A percentile compares a stretch with the other conserved stretches of the same genome.
phyloP scores from a whole-genome alignment of 1,140 invertebrate genomes.

The Monochamus saltuarius region DNA sequence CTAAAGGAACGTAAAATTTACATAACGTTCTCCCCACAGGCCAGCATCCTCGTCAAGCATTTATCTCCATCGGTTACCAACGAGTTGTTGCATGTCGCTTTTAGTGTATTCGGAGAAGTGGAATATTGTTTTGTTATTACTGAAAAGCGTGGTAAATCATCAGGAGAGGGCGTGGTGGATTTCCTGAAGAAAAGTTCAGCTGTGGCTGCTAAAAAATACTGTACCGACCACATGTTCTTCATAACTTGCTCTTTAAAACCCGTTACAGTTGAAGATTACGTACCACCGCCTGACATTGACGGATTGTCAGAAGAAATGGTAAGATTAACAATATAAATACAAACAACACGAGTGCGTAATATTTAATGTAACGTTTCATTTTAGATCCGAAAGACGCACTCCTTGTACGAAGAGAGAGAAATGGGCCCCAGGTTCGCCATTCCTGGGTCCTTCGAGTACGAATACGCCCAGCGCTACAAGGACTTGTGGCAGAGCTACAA shows the following conservation, averaged over 20 bases:
- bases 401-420: conserved; percentile 77
- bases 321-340: no score
- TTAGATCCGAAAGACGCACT: conserved; percentile 50
- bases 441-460: conserved; percentile 84
- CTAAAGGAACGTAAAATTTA: conserved; percentile 75
- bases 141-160: conserved; percentile 89
- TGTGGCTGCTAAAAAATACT: conserved; percentile 79
- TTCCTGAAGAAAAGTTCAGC: conserved; percentile 88
- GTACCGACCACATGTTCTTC: conserved; percentile 89
- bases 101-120: conserved; percentile 88
- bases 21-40: conserved; percentile 91
- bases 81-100: conserved; percentile 87
- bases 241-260: conserved; percentile 83
- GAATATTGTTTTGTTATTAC: conserved; percentile 91
- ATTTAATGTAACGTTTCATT: background rate
- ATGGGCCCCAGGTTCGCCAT: conserved; percentile 86
- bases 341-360: no score
- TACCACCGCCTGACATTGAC: conserved; percentile 87
- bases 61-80: conserved; percentile 89
- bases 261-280: conserved; percentile 82
- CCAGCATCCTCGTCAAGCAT: conserved; percentile 88
- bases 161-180: conserved; percentile 93
- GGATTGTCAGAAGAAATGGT: conserved; percentile 88
- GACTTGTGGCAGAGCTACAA: conserved; percentile 87
- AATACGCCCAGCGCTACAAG: conserved; percentile 93